Evolutionary conservation across 2,113 vertebrate species (phyloP).

Genomic region (Scalopus aquaticus): DNA sequence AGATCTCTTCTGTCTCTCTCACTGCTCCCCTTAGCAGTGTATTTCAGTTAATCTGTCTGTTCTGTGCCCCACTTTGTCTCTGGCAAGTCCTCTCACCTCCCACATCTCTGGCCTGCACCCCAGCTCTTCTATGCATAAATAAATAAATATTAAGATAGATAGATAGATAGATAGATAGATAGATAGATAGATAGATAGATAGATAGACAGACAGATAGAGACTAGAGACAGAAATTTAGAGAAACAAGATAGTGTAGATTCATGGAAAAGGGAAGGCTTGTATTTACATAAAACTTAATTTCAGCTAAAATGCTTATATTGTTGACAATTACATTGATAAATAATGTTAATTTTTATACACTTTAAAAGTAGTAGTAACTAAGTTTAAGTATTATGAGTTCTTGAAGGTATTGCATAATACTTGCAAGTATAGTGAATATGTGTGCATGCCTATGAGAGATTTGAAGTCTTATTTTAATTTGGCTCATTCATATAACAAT

Average conservation of each 20-base stretch:
- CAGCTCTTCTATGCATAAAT: no score
- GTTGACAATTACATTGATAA: conserved; percentile 11
- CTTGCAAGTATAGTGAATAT: not conserved
- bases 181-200: no score
- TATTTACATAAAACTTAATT: not conserved
- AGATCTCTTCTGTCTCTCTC: no score
- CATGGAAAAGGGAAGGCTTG: not conserved
- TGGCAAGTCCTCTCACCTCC: no score
- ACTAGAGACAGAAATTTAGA: not conserved
- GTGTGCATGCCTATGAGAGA: not conserved
- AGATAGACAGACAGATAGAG: no score
- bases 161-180: no score
- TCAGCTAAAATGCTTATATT: not conserved
- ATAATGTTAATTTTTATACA: not conserved
- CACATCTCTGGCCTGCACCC: no score
- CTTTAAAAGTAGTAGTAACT: not conserved
- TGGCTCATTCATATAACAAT: not conserved
- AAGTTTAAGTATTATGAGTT: not conserved
- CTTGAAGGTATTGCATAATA: not conserved
- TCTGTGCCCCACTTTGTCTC: no score
- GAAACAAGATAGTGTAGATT: not conserved
- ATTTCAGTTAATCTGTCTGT: no score
- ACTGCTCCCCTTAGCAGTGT: no score
- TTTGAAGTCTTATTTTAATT: not conserved
- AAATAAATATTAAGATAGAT: no score